phyloP scores from a whole-genome alignment of 2,113 vertebrate species.

The Sinocyclocheilus anophthalmus region DNA sequence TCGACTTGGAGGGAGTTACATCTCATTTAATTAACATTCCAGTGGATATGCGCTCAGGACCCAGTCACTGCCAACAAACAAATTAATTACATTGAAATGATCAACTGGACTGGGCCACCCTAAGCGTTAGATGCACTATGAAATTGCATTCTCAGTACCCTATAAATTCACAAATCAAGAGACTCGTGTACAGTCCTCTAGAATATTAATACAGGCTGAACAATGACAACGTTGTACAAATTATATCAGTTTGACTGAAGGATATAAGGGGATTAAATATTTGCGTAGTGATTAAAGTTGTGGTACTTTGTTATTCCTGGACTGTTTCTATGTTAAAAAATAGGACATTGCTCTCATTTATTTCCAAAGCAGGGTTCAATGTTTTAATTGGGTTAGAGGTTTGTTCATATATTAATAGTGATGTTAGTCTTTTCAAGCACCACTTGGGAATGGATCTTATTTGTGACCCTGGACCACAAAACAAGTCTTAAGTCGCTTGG shows the following conservation, averaged over 20 bases:
- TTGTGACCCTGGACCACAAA: no score
- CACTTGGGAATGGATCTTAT: no score
- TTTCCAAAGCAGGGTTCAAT: background rate
- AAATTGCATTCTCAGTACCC: conserved; percentile 49
- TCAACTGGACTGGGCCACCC: conserved; percentile 33
- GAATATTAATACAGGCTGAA: background rate
- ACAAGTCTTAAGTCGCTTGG: no score
- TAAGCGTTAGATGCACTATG: conserved; percentile 15
- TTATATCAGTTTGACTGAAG: background rate
- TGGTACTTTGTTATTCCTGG: background rate
- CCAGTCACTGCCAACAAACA: conserved; percentile 32
- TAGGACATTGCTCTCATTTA: background rate
- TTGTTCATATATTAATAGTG: background rate
- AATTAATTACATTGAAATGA: conserved; percentile 48
- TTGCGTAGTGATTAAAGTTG: background rate
- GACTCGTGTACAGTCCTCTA: background rate
- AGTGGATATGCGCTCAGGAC: background rate
- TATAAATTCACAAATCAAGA: conserved; percentile 18
- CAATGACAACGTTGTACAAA: background rate
- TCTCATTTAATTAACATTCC: conserved; percentile 36
- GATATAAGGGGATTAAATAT: background rate
- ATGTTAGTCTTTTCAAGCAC: background rate
- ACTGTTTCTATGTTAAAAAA: background rate
- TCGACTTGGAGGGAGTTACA: background rate
- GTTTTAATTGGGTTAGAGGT: background rate